Conservation (phyloP, 2,113 vertebrate genomes). For the Odocoileus hemionus region DNA sequence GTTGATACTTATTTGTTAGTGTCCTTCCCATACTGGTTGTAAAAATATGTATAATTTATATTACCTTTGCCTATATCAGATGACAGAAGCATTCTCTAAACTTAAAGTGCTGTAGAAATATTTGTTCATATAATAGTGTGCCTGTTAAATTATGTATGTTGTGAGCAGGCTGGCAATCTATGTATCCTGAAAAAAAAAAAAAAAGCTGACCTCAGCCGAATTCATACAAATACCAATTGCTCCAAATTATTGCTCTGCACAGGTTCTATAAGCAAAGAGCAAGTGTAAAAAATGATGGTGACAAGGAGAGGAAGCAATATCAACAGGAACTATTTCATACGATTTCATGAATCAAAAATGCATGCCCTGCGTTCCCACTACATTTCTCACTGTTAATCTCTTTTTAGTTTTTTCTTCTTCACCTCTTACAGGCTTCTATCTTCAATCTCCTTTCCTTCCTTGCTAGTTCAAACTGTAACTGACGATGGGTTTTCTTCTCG, state of each 20-base stretch:
- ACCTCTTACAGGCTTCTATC: slow-evolving; percentile 92
- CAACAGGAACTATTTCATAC: background rate
- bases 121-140: background rate
- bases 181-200: background rate
- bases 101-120: background rate
- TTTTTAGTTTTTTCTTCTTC: slow-evolving; percentile 88
- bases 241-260: background rate
- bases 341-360: slow-evolving; percentile 35
- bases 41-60: background rate
- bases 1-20: background rate
- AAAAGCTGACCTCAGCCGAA: slow-evolving; percentile 17
- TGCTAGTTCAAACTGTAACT: slow-evolving; percentile 91
- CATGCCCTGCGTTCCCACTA: slow-evolving; percentile 67
- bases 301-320: slow-evolving; percentile 37
- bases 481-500: slow-evolving; percentile 92
- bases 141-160: background rate
- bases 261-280: background rate
- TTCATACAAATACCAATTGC: background rate
- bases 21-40: background rate
- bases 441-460: slow-evolving; percentile 93
- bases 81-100: background rate
- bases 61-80: background rate
- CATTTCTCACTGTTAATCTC: slow-evolving; percentile 86
- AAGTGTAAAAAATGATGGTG: background rate
- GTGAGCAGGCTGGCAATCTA: background rate